Base-by-base conservation (phyloP, 2,888 invertebrate species). In the Nomada ferruginata region DNA sequence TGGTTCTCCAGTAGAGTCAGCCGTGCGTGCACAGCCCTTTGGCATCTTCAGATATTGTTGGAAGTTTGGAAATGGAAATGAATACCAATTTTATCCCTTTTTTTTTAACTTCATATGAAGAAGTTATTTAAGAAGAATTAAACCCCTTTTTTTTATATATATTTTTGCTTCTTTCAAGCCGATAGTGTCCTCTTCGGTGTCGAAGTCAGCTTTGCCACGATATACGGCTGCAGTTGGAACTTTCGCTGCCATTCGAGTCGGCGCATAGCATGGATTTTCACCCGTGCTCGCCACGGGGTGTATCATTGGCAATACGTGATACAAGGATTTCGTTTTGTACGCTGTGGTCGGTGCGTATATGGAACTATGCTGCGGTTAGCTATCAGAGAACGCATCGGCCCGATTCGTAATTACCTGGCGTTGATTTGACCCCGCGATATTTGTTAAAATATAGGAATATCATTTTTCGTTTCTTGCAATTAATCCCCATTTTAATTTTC, bases 221-320 rank as follows among this genome's bases (percentile, higher is more conserved):
- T 65, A 18, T 44, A 42, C 26, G 26, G 44, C 36, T 20, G 50
- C 26, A n/a, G 36, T 23, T 75, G 47, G 29, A 13, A 79, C 74
- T 64, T 64, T 74, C 79, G 69, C 79, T 74, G 44, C 74, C 52
- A 73, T 68, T 53, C 52, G 72, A 78, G 65, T 20, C 36, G 9
- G 50, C 44, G 52, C 55, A 64, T 26, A 26, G 20, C 68, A 72
- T 44, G 42, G n/a, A 66, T 76, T 78, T 78, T 77, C 60, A 66
- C 47, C 44, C 57, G 64, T 64, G 29, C 29, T 1, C 57, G 44
- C 23, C 44, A 23, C 59, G 44, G 75, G 53, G 60, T 55, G 65
- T 75, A 77, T 53, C 65, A 47, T 66, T 76, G 76, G 23, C 55
- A 71, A 76, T 71, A 71, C 55, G 63, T 47, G 76, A 76, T 76